Percentiles rank a stretch among this genome's conserved stretches.
phyloP scores from a whole-genome alignment of 2,888 invertebrate genomes.

The Deroplatys truncata region DNA sequence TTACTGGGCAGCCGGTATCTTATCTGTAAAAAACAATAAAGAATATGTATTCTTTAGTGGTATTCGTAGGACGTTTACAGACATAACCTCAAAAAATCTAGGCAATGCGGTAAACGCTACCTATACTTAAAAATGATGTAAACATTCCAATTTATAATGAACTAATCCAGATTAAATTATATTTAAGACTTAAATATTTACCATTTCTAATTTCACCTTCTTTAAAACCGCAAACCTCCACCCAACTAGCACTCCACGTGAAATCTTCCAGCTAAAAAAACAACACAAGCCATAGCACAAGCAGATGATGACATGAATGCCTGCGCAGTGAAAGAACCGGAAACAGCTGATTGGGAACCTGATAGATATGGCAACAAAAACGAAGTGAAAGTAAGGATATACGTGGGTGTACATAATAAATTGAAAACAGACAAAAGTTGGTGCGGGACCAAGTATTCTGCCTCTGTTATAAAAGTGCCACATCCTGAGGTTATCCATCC shows the following conservation, averaged over 20 bases:
- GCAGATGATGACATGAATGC: not conserved
- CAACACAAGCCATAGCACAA: not conserved
- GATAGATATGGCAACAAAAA: too few species aligned
- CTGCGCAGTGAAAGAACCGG: not conserved
- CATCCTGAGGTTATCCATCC: too few species aligned
- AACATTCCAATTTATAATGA: too few species aligned
- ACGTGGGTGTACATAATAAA: too few species aligned
- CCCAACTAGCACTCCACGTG: not conserved
- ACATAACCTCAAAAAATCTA: not conserved
- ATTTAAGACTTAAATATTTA: not conserved
- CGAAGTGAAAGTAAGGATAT: too few species aligned
- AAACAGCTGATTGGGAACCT: not conserved
- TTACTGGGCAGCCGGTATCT: not conserved
- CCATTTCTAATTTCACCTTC: not conserved
- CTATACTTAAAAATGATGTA: too few species aligned
- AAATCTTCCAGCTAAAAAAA: not conserved
- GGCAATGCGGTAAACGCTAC: too few species aligned
- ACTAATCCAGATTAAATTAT: too few species aligned
- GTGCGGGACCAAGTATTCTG: too few species aligned
- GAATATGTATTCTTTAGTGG: not conserved
- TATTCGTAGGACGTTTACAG: not conserved
- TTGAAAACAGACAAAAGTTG: too few species aligned
- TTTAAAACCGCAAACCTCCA: not conserved
- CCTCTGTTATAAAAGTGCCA: too few species aligned
- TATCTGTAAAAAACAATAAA: not conserved